These are phyloP conservation scores for Oscheius sp. DNA, from an alignment of 2,888 invertebrate genomes.

Conservation along the genomic window DNA sequence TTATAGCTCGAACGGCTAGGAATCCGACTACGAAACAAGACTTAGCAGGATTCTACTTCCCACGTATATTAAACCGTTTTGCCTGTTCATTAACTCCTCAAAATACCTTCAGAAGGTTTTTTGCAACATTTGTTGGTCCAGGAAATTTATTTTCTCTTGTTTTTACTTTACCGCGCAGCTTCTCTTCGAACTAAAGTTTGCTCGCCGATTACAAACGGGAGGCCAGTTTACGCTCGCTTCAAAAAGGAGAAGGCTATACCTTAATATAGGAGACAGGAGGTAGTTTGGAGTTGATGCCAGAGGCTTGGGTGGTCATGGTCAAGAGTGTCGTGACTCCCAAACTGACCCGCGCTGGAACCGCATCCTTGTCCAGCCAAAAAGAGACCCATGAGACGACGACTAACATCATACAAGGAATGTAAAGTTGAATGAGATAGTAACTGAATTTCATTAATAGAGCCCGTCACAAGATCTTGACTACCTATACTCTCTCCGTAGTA, in stretches of 20 bases:
- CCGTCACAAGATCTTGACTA: slow-evolving; percentile 9
- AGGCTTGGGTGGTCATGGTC: slow-evolving; percentile 72
- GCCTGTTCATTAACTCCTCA: too few relatives aligned
- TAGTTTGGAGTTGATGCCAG: slow-evolving; percentile 80
- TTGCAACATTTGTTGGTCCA: too few relatives aligned
- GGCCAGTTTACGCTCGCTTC: neutral
- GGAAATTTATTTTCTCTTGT: too few relatives aligned
- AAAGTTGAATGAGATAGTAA: slow-evolving; percentile 82
- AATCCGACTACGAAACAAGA: too few relatives aligned
- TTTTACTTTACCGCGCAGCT: too few relatives aligned
- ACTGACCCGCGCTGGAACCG: slow-evolving; percentile 73
- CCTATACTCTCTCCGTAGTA: slow-evolving; percentile 71
- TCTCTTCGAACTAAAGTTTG: too few relatives aligned
- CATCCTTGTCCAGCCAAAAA: slow-evolving; percentile 73
- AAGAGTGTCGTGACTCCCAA: slow-evolving; percentile 71
- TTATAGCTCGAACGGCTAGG: too few relatives aligned
- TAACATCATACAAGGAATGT: slow-evolving; percentile 95
- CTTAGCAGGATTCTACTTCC: too few relatives aligned
- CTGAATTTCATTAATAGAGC: slow-evolving; percentile 51
- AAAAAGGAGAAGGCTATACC: slow-evolving; percentile 35
- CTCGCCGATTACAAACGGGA: too few relatives aligned
- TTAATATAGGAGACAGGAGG: slow-evolving; percentile 73
- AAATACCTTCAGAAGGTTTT: too few relatives aligned
- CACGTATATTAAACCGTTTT: too few relatives aligned
- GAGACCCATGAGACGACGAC: slow-evolving; percentile 79